A percentile compares a stretch with the other conserved stretches of the same genome.
These are phyloP conservation scores for Mormyrus proboscirostris DNA, from an alignment of 2,797 vertebrate genomes.

Conservation along the genomic window DNA sequence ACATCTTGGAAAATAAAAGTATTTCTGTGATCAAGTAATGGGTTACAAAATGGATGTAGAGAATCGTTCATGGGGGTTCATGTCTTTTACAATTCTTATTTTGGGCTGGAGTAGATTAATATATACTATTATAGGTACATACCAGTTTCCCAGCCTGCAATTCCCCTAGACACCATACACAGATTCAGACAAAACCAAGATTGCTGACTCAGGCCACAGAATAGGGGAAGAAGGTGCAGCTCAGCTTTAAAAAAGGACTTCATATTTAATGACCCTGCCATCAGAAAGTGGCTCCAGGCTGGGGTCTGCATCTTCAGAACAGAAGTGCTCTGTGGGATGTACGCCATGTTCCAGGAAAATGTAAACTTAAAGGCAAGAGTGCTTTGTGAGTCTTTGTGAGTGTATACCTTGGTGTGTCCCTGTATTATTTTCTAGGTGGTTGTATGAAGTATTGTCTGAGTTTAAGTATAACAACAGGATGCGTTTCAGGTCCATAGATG, in stretches of 20 bases:
- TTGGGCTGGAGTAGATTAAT: not conserved
- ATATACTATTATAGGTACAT: not conserved
- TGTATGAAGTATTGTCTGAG: not conserved
- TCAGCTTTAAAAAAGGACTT: slow-evolving; percentile 48
- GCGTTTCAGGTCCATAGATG: not conserved
- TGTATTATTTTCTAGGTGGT: not conserved
- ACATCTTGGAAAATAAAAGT: not conserved
- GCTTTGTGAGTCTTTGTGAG: slow-evolving; percentile 1
- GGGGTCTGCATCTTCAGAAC: slow-evolving; percentile 36
- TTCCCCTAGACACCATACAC: not conserved
- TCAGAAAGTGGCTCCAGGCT: slow-evolving; percentile 37
- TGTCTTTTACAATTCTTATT: not conserved
- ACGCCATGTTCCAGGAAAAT: not conserved
- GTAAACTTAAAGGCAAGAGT: not conserved
- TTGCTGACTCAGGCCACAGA: slow-evolving; percentile 11
- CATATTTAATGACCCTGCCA: slow-evolving; percentile 58
- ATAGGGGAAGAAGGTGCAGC: slow-evolving; percentile 27
- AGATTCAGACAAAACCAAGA: slow-evolving; percentile 14
- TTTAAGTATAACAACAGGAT: not conserved
- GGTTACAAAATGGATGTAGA: not conserved
- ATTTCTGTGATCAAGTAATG: not conserved
- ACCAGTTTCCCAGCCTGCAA: not conserved
- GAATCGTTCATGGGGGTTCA: not conserved
- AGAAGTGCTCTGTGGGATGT: slow-evolving; percentile 37
- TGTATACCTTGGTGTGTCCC: not conserved